Percentiles rank a stretch among this genome's conserved stretches.
Evolutionary conservation across 2,113 vertebrate genomes (phyloP).

Genomic region (Campylomormyrus tamandua): DNA sequence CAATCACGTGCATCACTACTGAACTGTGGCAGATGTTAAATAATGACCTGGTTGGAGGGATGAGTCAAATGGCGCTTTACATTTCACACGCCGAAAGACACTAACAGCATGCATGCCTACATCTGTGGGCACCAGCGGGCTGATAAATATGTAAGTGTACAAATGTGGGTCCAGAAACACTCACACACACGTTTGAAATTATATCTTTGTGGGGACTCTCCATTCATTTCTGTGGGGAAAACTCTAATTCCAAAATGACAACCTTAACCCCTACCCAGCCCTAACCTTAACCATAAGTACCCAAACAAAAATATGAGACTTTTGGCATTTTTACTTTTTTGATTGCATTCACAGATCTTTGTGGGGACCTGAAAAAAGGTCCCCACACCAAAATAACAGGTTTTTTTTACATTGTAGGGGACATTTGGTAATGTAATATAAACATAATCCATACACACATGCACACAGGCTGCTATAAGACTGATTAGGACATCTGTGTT

Average conservation of each 20-base stretch:
- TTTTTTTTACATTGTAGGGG: background rate
- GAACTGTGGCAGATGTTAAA: slow-evolving; percentile 2
- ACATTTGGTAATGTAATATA: background rate
- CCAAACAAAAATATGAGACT: background rate
- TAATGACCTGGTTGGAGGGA: background rate
- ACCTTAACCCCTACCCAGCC: background rate
- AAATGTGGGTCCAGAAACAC: background rate
- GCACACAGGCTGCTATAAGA: background rate
- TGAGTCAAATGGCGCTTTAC: background rate
- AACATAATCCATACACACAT: background rate
- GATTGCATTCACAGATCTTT: no score
- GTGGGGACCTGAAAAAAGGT: background rate
- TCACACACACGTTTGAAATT: background rate
- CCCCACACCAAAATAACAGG: background rate
- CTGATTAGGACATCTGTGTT: background rate
- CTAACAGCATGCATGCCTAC: background rate
- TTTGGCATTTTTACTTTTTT: no score
- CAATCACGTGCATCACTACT: background rate
- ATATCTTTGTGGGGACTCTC: background rate
- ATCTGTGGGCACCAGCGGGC: background rate
- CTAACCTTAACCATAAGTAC: background rate
- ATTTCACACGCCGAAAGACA: background rate
- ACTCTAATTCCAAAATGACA: background rate
- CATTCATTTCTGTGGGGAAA: background rate
- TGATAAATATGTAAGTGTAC: background rate